phyloP scores from a whole-genome alignment of 1,140 invertebrate genomes.

The Stegodyphus dumicola region DNA sequence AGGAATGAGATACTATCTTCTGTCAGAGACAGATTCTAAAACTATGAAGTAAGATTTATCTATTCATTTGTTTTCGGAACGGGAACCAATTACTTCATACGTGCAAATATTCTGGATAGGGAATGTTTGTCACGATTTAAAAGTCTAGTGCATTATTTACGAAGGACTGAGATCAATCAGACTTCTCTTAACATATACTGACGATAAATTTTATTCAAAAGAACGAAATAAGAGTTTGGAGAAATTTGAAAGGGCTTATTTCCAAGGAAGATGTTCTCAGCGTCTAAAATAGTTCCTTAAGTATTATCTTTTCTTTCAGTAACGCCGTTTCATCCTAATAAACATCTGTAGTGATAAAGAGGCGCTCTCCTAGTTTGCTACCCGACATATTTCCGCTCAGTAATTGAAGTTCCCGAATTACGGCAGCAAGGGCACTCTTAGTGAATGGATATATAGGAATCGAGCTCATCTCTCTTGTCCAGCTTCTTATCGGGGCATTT shows the following conservation, averaged over 20 bases:
- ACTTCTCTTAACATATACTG: too few relatives aligned
- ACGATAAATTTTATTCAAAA: too few relatives aligned
- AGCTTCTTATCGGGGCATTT: constrained; percentile 55
- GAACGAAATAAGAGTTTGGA: too few relatives aligned
- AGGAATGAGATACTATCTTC: constrained; percentile 12
- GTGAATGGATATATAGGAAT: constrained; percentile 49
- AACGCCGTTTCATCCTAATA: constrained; percentile 47
- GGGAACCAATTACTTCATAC: constrained; percentile 7
- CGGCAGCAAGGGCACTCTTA: constrained; percentile 38
- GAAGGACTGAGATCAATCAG: too few relatives aligned
- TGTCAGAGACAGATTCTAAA: background rate
- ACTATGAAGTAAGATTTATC: background rate
- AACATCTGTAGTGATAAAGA: constrained; percentile 54
- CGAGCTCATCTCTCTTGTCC: constrained; percentile 22
- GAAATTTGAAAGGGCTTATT: too few relatives aligned
- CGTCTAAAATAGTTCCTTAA: constrained; percentile 33
- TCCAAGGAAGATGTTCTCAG: too few relatives aligned
- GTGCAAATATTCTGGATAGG: too few relatives aligned
- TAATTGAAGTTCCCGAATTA: constrained; percentile 60
- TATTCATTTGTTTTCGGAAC: background rate
- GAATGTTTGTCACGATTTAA: too few relatives aligned
- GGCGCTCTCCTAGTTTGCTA: constrained; percentile 25
- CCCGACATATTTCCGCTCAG: constrained; percentile 49
- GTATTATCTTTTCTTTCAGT: constrained; percentile 25
- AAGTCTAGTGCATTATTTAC: too few relatives aligned